phyloP scores from a whole-genome alignment of 2,113 vertebrate species.

The Benitochromis conjunctus region DNA sequence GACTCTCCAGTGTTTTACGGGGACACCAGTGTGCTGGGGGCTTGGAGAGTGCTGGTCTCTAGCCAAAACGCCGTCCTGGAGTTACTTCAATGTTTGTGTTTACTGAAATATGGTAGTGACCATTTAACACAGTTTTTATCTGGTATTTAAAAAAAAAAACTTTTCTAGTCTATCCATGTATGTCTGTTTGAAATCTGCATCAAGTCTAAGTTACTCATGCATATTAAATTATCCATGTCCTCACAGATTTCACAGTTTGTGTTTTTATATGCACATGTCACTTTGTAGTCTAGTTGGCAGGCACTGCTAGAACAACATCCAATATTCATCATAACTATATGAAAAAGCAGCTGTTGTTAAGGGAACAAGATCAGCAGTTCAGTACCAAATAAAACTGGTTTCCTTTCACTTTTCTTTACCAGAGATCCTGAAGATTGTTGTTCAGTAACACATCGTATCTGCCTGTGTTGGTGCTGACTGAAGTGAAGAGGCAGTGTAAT shows the following conservation, averaged over 20 bases:
- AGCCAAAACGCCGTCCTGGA: background rate
- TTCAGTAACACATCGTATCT: background rate
- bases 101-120: background rate
- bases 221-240: background rate
- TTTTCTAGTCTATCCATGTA: background rate
- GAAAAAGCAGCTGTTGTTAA: background rate
- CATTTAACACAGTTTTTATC: background rate
- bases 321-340: background rate
- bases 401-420: background rate
- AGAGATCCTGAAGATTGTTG: background rate
- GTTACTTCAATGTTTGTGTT: background rate
- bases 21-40: background rate
- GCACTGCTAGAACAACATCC: background rate
- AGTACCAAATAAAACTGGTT: background rate
- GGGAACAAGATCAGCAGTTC: background rate
- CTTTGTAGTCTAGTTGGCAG: background rate
- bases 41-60: background rate
- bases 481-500: background rate
- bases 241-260: background rate
- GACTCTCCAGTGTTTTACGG: slow-evolving; percentile 5
- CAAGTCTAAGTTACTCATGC: background rate
- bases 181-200: background rate
- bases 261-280: background rate
- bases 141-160: background rate
- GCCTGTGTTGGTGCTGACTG: background rate